Evolutionary conservation across 2,113 vertebrate species (phyloP).

Genomic region (Xenopus borealis): DNA sequence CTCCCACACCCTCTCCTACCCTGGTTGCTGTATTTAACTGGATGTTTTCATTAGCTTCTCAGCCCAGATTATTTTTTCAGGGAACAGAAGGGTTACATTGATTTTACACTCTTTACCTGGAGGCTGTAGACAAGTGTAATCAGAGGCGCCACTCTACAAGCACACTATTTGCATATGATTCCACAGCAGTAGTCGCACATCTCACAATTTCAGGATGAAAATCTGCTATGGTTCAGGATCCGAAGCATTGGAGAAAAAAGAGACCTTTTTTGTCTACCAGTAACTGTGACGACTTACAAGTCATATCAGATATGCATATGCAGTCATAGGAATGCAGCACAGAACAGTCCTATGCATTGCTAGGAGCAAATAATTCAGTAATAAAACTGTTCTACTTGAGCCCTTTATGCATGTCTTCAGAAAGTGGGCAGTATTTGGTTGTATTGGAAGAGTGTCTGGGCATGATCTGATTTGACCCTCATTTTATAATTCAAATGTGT

Average conservation of each 20-base stretch:
- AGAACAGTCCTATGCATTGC: neutral
- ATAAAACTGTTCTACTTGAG: no score
- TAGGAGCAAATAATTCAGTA: no score
- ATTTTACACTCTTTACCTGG: neutral
- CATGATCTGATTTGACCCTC: no score
- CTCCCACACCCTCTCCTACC: neutral
- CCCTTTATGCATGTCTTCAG: no score
- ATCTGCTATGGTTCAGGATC: neutral
- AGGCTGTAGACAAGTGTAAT: constrained; percentile 6
- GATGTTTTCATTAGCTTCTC: neutral
- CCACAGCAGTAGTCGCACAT: neutral
- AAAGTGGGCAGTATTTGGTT: no score
- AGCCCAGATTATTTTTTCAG: neutral
- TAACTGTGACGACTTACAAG: no score
- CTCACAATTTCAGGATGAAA: neutral
- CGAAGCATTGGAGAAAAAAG: constrained; percentile 11
- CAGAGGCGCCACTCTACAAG: neutral
- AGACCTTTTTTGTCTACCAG: neutral
- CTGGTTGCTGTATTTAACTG: no score
- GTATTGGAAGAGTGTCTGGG: no score
- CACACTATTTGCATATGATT: constrained; percentile 1
- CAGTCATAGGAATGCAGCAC: neutral
- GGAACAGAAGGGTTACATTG: constrained; percentile 7
- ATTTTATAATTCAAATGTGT: no score
- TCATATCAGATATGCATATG: constrained; percentile 28